Conservation (phyloP, 2,888 invertebrate species). For the Clepsis dumicolana region DNA sequence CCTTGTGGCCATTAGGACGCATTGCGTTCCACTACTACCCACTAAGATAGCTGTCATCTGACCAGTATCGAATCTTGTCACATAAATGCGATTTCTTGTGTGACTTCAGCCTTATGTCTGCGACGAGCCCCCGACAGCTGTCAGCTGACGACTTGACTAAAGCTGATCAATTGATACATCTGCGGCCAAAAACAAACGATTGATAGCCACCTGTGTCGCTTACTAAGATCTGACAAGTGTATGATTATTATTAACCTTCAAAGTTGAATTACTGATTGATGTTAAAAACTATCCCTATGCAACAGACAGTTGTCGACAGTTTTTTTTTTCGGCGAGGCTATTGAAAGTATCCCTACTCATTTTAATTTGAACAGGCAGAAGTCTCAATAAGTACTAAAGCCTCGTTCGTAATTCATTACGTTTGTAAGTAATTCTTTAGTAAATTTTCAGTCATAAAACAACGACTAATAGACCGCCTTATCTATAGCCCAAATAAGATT, state of each 20-base stretch:
- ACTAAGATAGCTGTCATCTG: background rate
- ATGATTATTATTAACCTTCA: background rate
- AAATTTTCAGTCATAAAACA: too few species aligned
- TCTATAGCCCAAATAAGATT: too few species aligned
- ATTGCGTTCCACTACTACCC: background rate
- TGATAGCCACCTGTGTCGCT: constrained; percentile 17
- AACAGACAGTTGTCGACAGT: background rate
- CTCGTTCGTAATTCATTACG: too few species aligned
- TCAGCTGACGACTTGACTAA: constrained; percentile 8
- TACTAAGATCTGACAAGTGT: background rate
- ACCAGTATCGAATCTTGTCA: background rate
- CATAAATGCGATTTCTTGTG: background rate
- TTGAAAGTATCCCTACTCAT: background rate
- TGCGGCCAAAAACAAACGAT: constrained; percentile 24
- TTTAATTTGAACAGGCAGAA: too few species aligned
- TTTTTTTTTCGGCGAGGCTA: background rate
- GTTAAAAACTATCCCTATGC: background rate
- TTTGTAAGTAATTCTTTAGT: too few species aligned
- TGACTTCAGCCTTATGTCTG: constrained; percentile 1
- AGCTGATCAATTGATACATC: constrained; percentile 31
- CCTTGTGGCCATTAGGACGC: background rate
- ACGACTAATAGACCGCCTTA: too few species aligned
- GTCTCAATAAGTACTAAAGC: too few species aligned
- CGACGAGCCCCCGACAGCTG: constrained; percentile 33
- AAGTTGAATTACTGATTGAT: background rate